phyloP scores from a whole-genome alignment of 2,113 vertebrate genomes.

The Daphoenositta chrysoptera region DNA sequence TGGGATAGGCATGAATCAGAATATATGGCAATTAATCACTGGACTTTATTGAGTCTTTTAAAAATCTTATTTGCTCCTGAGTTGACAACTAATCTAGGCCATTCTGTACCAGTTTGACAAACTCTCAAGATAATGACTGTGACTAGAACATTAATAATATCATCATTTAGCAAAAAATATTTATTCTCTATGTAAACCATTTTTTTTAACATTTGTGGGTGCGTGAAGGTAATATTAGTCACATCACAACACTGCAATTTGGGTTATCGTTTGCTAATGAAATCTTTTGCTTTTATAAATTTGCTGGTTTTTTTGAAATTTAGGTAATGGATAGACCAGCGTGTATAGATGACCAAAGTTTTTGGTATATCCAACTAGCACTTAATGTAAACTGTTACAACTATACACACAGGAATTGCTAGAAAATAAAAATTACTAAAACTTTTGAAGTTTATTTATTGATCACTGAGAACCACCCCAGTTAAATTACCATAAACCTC shows the following conservation, averaged over 20 bases:
- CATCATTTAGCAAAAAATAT: neutral
- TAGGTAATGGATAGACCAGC: neutral
- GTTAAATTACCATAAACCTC: slow-evolving; percentile 71
- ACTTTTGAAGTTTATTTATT: slow-evolving; percentile 71
- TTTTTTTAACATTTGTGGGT: neutral
- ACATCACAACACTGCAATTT: neutral
- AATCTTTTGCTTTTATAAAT: neutral
- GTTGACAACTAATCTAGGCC: slow-evolving; percentile 51
- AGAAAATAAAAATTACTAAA: slow-evolving; percentile 57
- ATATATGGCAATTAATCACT: slow-evolving; percentile 59
- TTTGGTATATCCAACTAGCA: neutral
- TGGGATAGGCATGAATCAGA: slow-evolving; percentile 63
- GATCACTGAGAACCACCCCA: slow-evolving; percentile 60
- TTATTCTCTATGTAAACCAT: neutral
- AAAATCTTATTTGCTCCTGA: slow-evolving; percentile 52
- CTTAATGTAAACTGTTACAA: neutral
- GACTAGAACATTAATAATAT: slow-evolving; percentile 28
- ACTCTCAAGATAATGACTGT: slow-evolving; percentile 27
- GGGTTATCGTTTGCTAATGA: neutral
- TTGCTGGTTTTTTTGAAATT: neutral
- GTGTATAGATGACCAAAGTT: neutral
- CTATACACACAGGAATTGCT: slow-evolving; percentile 8
- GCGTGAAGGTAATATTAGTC: neutral
- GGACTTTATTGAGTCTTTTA: slow-evolving; percentile 55
- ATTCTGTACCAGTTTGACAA: slow-evolving; percentile 42